Conservation (phyloP, 2,797 vertebrate genomes). For the Smutsia temminckii region DNA sequence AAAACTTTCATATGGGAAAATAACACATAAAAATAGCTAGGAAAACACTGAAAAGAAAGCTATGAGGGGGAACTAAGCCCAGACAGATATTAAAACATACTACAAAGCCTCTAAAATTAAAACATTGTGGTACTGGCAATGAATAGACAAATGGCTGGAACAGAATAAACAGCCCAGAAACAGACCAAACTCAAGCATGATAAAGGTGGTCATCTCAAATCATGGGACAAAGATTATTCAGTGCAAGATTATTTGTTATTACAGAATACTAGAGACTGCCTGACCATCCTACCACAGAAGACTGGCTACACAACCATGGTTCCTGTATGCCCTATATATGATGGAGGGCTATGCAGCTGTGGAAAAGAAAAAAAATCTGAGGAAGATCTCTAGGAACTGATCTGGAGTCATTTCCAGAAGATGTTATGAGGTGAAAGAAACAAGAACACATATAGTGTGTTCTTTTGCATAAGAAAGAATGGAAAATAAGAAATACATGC, state of each 20-base stretch:
- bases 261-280: background rate
- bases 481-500: background rate
- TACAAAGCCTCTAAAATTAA: constrained; percentile 10
- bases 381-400: background rate
- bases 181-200: background rate
- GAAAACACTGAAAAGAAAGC: constrained; percentile 1
- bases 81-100: background rate
- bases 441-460: background rate
- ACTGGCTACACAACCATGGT: background rate
- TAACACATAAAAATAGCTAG: background rate
- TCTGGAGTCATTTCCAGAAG: background rate
- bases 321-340: background rate
- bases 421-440: background rate
- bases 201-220: background rate
- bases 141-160: background rate
- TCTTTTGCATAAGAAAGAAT: background rate
- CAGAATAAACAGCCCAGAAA: background rate
- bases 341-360: background rate
- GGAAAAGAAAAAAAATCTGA: background rate
- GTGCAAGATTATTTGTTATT: background rate
- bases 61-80: background rate
- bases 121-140: background rate
- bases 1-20: constrained; percentile 13
- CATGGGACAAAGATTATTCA: background rate
- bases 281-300: background rate